Base-by-base conservation (phyloP, 2,113 vertebrate species). In the Danionella cerebrum region DNA sequence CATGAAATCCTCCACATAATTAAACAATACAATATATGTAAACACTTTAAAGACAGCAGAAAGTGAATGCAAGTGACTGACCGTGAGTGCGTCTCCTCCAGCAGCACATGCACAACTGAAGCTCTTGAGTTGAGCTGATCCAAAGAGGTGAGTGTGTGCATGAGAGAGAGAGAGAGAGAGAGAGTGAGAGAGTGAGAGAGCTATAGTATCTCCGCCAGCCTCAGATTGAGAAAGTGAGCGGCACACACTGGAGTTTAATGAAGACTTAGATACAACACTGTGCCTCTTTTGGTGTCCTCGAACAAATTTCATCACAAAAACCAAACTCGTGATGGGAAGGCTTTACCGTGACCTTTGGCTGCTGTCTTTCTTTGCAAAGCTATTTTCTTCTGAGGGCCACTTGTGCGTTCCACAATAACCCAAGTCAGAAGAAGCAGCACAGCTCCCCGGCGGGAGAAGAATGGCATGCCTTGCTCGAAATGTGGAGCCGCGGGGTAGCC, bases 401-500 rank as follows among this genome's bases (percentile, higher is more conserved):
- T 89, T 89, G 87, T 89, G 79, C 22, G 25, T 69, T 74, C 75
- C 77, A 90, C 87, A 89, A 90, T 87, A 82, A 83, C 72, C 72
- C 45, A 70, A 86, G 81, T 90, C 84, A 88, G 83, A 80, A 80
- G 79, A 74, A 80, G 85, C 47, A 24, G 54, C 50, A 29, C 78
- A 73, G 82, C 82, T 82, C 44, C 52, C 78, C 74, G 59, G 79
- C 65, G 72, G 54, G 38, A 79, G 81, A 84, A 87, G 79, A 85
- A 87, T 85, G 78, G 83, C 79, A 58, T 82, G 79, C 80, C 85
- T 83, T 77, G 79, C 74, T 45, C 50, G 44, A 73, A 65, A 52
- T 22, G 67, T 78, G 73, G 72, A 81, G 78, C 83, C 72, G 83
- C 83, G 74, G 59, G 60, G 87, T 84, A 83, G 76, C 90, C 86